Evolutionary conservation across 2,888 invertebrate genomes (phyloP), one percentile per base, ranked within the genome.

Genomic region (Coecobrya sp.): DNA sequence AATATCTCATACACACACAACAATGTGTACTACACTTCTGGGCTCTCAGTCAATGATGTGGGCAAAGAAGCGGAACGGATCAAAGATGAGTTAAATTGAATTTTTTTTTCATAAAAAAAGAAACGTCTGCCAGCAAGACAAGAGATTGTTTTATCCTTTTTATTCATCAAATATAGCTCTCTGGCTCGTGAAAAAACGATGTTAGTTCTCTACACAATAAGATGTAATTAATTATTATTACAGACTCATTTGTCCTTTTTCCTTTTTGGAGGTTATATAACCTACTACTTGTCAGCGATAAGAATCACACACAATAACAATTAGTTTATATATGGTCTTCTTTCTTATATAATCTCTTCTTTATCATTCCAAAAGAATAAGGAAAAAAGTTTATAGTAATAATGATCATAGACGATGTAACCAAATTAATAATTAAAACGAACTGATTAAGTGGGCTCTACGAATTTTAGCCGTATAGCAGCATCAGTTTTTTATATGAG

Each of bases 221-320:
- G 62, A 91, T 79, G 86, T 86, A 91, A 36, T 59, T 62, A 79
- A 91, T 79, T 52, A 19, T 82, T 82, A 62, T 76, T 89, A 73
- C 89, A 19, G 22, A 84, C 19, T 89, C 89, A 82, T 89, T 89
- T 91, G 90, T 91, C 90, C 90, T 91, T 86, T 90, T 84, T 84
- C 36, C 70, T 70, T 42, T 52, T 88, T 81, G 62, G 88, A 88
- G 88, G 88, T 81, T 88, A 81, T 49, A 81, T 62, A n/a, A 73
- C 36, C 45, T 62, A 22, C 70, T 82, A 22, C 82, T 70, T 82
- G 84, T 62, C 19, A 42, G 42, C 10, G 89, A 89, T 89, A 89
- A 84, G 89, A 76, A 73, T 52, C 85, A 73, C 84, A 82, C 19
- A 62, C 11, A 52, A 25, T 0, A 82, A 62, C 82, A 82, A 62